Conservation (phyloP, 1,140 invertebrate species). For the Epicauta chinensis region DNA sequence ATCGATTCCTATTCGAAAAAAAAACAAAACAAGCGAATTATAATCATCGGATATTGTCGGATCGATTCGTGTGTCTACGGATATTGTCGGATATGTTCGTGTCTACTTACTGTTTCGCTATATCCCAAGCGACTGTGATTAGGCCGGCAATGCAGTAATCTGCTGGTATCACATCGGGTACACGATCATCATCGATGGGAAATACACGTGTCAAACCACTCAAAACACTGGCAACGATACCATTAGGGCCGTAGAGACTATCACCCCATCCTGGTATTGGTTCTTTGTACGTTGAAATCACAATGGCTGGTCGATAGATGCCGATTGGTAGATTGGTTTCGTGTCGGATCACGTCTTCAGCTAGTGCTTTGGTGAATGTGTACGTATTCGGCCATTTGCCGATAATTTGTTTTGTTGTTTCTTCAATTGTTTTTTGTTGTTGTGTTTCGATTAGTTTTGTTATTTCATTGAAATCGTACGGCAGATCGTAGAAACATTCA, state of each 20-base stretch:
- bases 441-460: constrained; percentile 73
- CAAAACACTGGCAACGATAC: constrained; percentile 47
- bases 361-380: constrained; percentile 84
- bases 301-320: constrained; percentile 72
- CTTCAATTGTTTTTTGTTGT: constrained; percentile 37
- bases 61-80: too few species aligned
- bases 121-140: constrained; percentile 63
- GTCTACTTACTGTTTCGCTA: too few species aligned
- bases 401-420: constrained; percentile 60
- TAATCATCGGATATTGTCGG: too few species aligned
- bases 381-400: constrained; percentile 73
- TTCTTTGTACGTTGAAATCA: constrained; percentile 73
- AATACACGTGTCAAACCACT: constrained; percentile 65
- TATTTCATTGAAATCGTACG: constrained; percentile 80
- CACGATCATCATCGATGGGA: constrained; percentile 51
- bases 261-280: constrained; percentile 73
- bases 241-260: constrained; percentile 77
- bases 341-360: constrained; percentile 50
- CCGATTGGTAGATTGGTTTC: constrained; percentile 53
- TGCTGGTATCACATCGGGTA: constrained; percentile 77
- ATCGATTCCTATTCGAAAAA: too few species aligned
- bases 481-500: constrained; percentile 61
- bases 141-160: constrained; percentile 75
- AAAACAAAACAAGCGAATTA: too few species aligned
- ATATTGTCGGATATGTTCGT: too few species aligned